Conservation (phyloP, 2,797 vertebrate species). For the Aeoliscus strigatus region DNA sequence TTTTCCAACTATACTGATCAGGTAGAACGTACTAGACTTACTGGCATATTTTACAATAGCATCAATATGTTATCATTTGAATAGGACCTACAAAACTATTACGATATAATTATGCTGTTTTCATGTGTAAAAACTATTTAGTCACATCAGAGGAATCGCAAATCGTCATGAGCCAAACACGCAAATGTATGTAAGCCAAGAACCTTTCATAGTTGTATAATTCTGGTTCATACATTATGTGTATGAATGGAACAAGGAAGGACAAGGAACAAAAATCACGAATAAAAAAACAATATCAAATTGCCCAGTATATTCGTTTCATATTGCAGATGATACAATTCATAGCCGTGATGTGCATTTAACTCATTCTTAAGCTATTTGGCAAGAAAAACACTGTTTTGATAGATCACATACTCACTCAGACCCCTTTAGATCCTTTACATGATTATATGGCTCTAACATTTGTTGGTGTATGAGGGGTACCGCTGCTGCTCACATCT, state of each 20-base stretch:
- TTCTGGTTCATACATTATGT: constrained; percentile 1
- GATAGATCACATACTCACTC: constrained; percentile 28
- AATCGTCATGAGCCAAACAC: too few species aligned
- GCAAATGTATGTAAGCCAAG: too few species aligned
- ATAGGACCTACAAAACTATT: too few species aligned
- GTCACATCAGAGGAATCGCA: too few species aligned
- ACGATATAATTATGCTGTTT: too few species aligned
- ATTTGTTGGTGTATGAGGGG: constrained; percentile 47
- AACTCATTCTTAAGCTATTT: constrained; percentile 27
- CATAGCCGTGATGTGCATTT: constrained; percentile 2
- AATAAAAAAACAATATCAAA: background rate
- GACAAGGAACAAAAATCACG: too few species aligned
- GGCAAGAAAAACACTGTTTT: constrained; percentile 13
- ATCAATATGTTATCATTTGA: too few species aligned
- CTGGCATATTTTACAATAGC: too few species aligned
- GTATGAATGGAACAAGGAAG: background rate
- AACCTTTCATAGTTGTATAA: too few species aligned
- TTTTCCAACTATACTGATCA: too few species aligned
- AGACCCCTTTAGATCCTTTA: constrained; percentile 51
- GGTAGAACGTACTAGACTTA: too few species aligned
- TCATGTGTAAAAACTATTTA: too few species aligned
- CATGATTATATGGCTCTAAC: constrained; percentile 46
- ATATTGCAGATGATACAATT: background rate
- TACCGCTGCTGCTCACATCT: constrained; percentile 36
- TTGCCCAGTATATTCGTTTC: constrained; percentile 2